These are phyloP conservation scores for Loxodonta africana DNA, from an alignment of 2,113 vertebrate genomes.

Conservation along the genomic window DNA sequence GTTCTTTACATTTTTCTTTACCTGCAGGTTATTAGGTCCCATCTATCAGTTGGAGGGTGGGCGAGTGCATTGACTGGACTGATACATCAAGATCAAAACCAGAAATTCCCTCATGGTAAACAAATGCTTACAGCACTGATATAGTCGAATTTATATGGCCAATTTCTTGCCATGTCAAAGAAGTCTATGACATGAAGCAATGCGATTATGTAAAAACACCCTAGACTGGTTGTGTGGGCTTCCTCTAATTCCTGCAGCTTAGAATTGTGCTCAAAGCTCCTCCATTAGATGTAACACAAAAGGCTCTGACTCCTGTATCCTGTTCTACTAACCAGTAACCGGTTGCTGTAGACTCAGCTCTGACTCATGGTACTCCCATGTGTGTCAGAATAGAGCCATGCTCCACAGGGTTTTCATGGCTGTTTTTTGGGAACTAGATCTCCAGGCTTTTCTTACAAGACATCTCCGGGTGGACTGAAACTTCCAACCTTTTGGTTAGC, in stretches of 20 bases:
- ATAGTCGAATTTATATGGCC: background rate
- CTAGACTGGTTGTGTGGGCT: background rate
- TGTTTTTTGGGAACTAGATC: too few relatives aligned
- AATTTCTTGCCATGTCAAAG: background rate
- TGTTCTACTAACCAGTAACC: background rate
- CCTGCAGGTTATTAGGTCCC: background rate
- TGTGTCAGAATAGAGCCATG: too few relatives aligned
- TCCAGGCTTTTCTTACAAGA: too few relatives aligned
- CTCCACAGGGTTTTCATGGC: too few relatives aligned
- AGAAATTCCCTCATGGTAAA: background rate
- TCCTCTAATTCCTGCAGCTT: background rate
- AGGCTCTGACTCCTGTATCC: background rate
- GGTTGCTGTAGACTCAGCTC: too few relatives aligned
- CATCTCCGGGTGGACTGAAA: too few relatives aligned
- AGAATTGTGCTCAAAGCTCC: background rate
- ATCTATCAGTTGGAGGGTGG: background rate
- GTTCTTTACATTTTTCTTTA: constrained; percentile 28
- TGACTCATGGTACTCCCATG: too few relatives aligned
- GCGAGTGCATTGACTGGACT: background rate
- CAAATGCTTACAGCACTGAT: background rate
- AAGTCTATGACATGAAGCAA: background rate
- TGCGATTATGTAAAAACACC: background rate
- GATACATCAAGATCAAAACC: background rate
- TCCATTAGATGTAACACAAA: background rate
- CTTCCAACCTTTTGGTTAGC: too few relatives aligned